Evolutionary conservation across 1,140 invertebrate genomes (phyloP), one percentile per base, ranked within the genome.

Genomic region (Drosophila erecta): DNA sequence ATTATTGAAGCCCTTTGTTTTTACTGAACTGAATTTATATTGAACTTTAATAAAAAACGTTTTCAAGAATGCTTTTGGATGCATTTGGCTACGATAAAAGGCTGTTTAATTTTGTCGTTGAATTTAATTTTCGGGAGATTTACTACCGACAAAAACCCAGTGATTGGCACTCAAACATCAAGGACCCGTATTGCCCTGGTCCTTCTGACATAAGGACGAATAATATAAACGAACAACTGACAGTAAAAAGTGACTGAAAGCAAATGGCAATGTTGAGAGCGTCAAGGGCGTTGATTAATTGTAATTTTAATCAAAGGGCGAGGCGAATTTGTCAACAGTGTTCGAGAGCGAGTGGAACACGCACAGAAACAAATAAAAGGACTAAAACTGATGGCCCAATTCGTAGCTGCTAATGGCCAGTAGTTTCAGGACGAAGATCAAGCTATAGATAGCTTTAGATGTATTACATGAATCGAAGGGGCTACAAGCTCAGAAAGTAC

Each of bases 261-360:
- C 49, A 40, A 74, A 72, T 74, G 65, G 38, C 70, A 74, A 37
- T 22, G 54, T 57, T 40, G 57, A 62, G 59, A 33, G 24, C 53
- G 30, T 30, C 49, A 33, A 47, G 44, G 47, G 58, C 56, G 55
- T 86, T 81, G 81, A 85, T 85, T 81, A 86, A 85, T 85, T 74
- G 81, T 69, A 55, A 55, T 64, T 69, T 73, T 86, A 86, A 81
- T 74, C 81, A 77, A 81, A 51, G 33, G 59, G 37, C 62, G 20
- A 70, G 5, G 43, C 35, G 64, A 70, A 70, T 70, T 70, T 70
- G 66, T 70, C 66, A 70, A 37, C 27, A 38, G 24, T 8, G n/a
- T 43, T 41, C 12, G 6, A 40, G 59, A 11, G 24, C 7, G 43
- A 40, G 11, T 14, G 17, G 17, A 20, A 47, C 14, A 22, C 50